These are phyloP conservation scores for Urocolius indicus DNA, from an alignment of 2,113 vertebrate species.

Conservation along the genomic window DNA sequence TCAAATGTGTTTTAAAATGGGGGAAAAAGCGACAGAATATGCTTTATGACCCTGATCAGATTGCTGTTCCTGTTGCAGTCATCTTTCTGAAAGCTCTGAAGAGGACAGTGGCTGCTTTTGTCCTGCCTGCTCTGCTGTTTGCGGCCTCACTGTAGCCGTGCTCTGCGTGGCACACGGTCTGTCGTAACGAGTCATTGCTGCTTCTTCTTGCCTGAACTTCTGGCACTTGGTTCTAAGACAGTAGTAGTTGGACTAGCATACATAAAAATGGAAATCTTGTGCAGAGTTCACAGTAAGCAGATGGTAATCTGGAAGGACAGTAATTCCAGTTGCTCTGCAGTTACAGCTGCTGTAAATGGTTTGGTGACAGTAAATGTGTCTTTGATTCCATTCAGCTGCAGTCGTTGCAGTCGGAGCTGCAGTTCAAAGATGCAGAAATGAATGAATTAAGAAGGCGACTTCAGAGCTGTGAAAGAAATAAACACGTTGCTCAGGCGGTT, in stretches of 20 bases:
- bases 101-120: constrained; percentile 10
- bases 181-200: background rate
- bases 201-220: constrained; percentile 11
- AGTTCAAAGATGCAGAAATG: constrained; percentile 97
- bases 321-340: background rate
- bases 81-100: background rate
- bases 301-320: background rate
- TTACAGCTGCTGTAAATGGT: background rate
- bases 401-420: constrained; percentile 89
- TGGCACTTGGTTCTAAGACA: background rate
- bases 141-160: background rate
- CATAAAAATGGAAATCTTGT: background rate
- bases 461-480: constrained; percentile 81
- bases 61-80: background rate
- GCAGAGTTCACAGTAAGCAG: background rate
- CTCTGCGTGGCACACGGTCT: background rate
- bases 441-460: constrained; percentile 89
- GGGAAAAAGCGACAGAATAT: background rate
- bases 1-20: background rate
- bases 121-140: background rate
- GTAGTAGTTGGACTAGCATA: background rate
- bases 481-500: constrained; percentile 44
- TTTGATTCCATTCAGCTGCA: constrained; percentile 82
- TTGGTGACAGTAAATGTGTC: background rate
- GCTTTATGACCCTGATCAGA: background rate